These are phyloP conservation scores for Melanotaenia trifasciata DNA, from an alignment of 2,797 vertebrate species.

Conservation along the genomic window DNA sequence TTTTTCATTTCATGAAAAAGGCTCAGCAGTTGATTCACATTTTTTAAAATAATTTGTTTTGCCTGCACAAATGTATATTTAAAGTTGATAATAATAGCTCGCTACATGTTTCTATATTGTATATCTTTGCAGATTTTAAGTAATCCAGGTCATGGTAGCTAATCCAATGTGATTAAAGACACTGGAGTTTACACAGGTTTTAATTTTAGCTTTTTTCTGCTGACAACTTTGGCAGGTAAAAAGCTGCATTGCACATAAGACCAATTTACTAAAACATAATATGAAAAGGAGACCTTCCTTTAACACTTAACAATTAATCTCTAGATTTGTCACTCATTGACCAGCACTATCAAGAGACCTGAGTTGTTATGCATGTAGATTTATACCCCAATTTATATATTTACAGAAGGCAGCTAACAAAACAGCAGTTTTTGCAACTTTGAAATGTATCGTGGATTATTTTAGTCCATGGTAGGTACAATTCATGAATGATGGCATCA, in stretches of 20 bases:
- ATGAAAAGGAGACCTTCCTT: neutral
- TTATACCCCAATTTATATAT: neutral
- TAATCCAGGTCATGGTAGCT: neutral
- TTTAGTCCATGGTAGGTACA: neutral
- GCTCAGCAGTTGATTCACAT: constrained; percentile 13
- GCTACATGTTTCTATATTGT: neutral
- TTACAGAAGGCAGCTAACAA: neutral
- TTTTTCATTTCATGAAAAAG: constrained; percentile 30
- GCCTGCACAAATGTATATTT: neutral
- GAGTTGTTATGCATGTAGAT: neutral
- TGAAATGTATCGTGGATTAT: neutral
- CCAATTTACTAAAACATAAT: neutral
- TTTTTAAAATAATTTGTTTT: constrained; percentile 1
- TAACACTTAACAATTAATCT: too few species aligned
- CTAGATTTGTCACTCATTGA: neutral
- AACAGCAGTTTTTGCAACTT: neutral
- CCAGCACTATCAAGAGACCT: neutral
- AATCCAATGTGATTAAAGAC: neutral
- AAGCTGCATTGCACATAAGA: neutral
- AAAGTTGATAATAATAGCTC: neutral
- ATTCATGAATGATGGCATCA: too few species aligned
- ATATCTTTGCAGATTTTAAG: neutral
- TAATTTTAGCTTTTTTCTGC: neutral
- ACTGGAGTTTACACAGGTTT: neutral
- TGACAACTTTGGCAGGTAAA: neutral